phyloP scores from a whole-genome alignment of 2,888 invertebrate species.

The Andrena camellia region DNA sequence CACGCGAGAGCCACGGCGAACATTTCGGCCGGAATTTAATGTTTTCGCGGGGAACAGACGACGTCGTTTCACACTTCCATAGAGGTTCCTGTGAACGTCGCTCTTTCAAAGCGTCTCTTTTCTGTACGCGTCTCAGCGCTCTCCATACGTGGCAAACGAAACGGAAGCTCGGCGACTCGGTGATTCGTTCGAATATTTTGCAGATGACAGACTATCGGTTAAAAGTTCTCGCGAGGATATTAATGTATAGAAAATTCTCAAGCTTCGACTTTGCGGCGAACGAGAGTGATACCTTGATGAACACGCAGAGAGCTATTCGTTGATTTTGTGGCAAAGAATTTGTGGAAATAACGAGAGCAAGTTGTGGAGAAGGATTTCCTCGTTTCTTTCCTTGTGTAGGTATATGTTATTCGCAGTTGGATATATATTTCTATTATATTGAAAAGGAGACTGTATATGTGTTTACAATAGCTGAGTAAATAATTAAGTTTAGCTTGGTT shows the following conservation, averaged over 20 bases:
- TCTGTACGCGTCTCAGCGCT: not conserved
- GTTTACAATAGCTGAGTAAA: no score
- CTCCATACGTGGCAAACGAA: not conserved
- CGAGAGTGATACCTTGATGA: not conserved
- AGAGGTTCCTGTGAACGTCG: not conserved
- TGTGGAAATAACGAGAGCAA: no score
- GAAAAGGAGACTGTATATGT: no score
- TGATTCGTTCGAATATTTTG: not conserved
- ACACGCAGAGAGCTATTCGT: no score
- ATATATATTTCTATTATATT: no score
- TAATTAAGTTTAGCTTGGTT: no score
- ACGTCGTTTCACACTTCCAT: not conserved
- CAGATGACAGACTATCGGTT: not conserved
- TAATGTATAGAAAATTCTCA: slow-evolving; percentile 1
- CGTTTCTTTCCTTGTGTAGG: no score
- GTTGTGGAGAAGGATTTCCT: no score
- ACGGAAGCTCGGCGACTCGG: not conserved
- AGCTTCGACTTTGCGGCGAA: not conserved
- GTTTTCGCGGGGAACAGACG: slow-evolving; percentile 10
- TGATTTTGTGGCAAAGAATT: no score
- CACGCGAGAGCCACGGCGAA: not conserved
- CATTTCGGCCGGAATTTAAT: slow-evolving; percentile 35
- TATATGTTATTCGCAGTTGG: no score
- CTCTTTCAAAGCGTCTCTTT: slow-evolving; percentile 18
- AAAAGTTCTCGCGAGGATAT: not conserved